Base-by-base conservation (phyloP, 2,888 invertebrate genomes). In the Silvanus unidentatus region DNA sequence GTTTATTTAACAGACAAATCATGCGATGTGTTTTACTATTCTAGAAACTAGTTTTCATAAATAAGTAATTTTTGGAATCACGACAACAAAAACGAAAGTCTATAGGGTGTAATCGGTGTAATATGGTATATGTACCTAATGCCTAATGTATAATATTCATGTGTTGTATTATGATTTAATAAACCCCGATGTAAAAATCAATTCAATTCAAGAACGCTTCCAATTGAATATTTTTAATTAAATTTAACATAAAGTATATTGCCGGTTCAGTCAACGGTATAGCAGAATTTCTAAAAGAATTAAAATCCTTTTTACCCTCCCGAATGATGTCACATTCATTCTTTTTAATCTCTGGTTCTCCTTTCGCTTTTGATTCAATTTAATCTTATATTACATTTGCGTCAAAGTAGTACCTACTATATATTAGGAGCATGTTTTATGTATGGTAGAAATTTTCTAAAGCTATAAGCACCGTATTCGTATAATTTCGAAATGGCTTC, bases 301-400 rank as follows among this genome's bases (percentile, higher is more conserved):
- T 42, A 36, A 36, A 37, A 37, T 12, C 16, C 42, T 10, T 35
- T 42, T 37, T 37, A 11, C n/a, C 35, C 15, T 14, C 35, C 28
- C 36, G 22, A 11, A 12, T 15, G 14, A 36, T 42, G 36, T 37
- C 35, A 11, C 29, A 29, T 36, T 28, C 28, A 36, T 3, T 37
- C 28, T 27, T 16, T 32, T 32, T 32, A 32, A 32, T 11, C 12
- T 32, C 12, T 11, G 5, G 12, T 11, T 32, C 32, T 32, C 32
- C 12, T 5, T n/a, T 32, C n/a, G 32, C 32, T 11, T 32, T 32
- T 32, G 32, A 32, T 32, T n/a, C 12, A 11, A 12, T 12, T 12
- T 32, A 32, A 32, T 32, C 32, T 32, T 32, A 32, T 32, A 32
- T 32, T 32, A 32, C 32, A 32, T 32, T 3, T 5, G 32, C 32